These are phyloP conservation scores for Cephalopholis sonnerati DNA, from an alignment of 2,113 vertebrate species.

Conservation along the genomic window DNA sequence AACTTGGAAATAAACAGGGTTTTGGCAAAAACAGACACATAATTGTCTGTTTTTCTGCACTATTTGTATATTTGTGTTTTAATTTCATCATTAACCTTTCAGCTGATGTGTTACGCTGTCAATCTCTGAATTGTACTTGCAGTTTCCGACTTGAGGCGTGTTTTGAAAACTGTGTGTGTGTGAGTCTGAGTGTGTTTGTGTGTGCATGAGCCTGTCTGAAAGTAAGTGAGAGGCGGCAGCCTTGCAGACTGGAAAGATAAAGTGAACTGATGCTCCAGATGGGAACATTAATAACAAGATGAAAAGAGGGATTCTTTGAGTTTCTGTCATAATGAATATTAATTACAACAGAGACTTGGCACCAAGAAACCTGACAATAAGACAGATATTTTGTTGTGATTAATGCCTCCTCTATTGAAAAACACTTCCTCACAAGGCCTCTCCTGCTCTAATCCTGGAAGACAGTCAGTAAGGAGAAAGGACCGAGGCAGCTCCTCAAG, in stretches of 20 bases:
- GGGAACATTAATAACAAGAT: constrained; percentile 71
- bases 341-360: constrained; percentile 65
- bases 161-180: neutral
- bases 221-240: constrained; percentile 19
- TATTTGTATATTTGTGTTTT: neutral
- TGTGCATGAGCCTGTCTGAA: neutral
- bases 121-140: neutral
- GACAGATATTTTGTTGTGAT: constrained; percentile 69
- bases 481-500: constrained; percentile 34
- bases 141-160: neutral
- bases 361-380: constrained; percentile 63
- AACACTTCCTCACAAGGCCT: constrained; percentile 52
- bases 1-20: neutral
- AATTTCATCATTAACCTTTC: constrained; percentile 9
- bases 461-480: constrained; percentile 35
- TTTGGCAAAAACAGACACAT: constrained; percentile 1
- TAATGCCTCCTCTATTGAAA: constrained; percentile 69
- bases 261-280: constrained; percentile 56
- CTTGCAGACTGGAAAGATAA: constrained; percentile 50
- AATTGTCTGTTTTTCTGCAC: neutral
- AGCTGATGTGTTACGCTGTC: neutral
- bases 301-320: constrained; percentile 61
- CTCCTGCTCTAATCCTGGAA: constrained; percentile 35
- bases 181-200: neutral
- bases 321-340: constrained; percentile 76